Evolutionary conservation across 1,140 invertebrate genomes (phyloP), one percentile per base, ranked within the genome.

Genomic region (Trissolcus basalis): DNA sequence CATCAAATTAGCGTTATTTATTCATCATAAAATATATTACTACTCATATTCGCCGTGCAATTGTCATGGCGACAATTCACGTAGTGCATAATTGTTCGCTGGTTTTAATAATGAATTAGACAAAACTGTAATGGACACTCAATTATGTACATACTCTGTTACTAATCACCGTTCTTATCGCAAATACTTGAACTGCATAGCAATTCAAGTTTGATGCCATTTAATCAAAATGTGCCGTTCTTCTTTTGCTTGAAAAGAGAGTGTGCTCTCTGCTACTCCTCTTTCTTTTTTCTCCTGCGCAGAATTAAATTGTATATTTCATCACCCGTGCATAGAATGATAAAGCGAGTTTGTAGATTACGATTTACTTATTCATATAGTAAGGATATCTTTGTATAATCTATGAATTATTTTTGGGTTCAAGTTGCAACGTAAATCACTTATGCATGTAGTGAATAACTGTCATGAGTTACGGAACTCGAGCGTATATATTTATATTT

Each of bases 381-480:
- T n/a, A n/a, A n/a, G n/a, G n/a, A n/a, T n/a, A n/a, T n/a, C n/a
- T n/a, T n/a, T n/a, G n/a, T 9, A 39, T 39, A 39, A 2, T 13
- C n/a, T 3, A 55, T 60, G 49, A 11, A 54, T 60, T 64, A 59
- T 65, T 59, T 53, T 60, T 2, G 11, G 53, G 49, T 14, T 43
- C 48, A 27, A 59, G 47, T 72, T 72, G 59, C 53, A 72, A 49
- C 35, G 49, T 43, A 48, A 64, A 65, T 64, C 60, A 59, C 41
- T 72, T 64, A 64, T 64, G 47, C 33, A 64, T 47, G 39, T 58
- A 51, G 35, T 45, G 43, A 63, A 51, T 50, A 64, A 64, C 54
- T 72, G 69, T 65, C 69, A 72, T 64, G 64, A 73, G 61, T 67
- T 67, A 67, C 55, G 64, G 45, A 72, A 60, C 54, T 55, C 65